These are phyloP conservation scores for Lithophane leautieri DNA, from an alignment of 2,888 invertebrate species.

Conservation along the genomic window DNA sequence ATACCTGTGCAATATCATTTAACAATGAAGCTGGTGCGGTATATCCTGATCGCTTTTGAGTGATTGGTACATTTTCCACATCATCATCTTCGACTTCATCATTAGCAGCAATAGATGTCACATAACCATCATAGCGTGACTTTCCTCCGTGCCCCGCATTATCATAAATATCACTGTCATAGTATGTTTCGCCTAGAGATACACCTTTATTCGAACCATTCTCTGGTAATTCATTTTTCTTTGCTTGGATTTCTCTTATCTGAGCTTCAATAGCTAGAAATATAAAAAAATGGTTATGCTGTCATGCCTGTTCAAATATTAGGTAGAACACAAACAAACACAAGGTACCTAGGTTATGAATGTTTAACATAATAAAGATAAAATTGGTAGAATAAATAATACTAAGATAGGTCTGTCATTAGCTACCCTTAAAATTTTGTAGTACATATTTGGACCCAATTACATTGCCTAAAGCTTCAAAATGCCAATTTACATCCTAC, in stretches of 20 bases:
- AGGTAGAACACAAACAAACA: neutral
- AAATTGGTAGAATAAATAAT: neutral
- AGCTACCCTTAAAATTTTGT: neutral
- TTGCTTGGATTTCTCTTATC: slow-evolving; percentile 96
- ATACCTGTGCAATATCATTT: slow-evolving; percentile 97
- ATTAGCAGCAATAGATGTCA: slow-evolving; percentile 98
- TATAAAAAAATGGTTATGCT: slow-evolving; percentile 6
- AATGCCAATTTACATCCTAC: neutral
- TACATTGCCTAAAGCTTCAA: neutral
- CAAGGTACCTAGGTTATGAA: neutral
- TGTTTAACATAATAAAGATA: neutral
- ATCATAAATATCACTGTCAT: slow-evolving; percentile 98
- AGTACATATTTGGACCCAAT: neutral
- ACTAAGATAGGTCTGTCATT: neutral
- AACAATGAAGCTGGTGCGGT: slow-evolving; percentile 96
- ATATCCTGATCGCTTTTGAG: slow-evolving; percentile 94
- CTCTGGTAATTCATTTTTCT: slow-evolving; percentile 94
- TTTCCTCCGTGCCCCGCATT: slow-evolving; percentile 91
- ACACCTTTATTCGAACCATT: slow-evolving; percentile 94
- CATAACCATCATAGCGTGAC: slow-evolving; percentile 97
- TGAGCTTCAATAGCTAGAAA: slow-evolving; percentile 98
- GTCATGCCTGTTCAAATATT: neutral
- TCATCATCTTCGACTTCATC: slow-evolving; percentile 99
- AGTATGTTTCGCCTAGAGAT: slow-evolving; percentile 96
- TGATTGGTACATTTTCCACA: slow-evolving; percentile 93